Evolutionary conservation across 2,888 invertebrate genomes (phyloP).

Genomic region (Cephus rjabovi): DNA sequence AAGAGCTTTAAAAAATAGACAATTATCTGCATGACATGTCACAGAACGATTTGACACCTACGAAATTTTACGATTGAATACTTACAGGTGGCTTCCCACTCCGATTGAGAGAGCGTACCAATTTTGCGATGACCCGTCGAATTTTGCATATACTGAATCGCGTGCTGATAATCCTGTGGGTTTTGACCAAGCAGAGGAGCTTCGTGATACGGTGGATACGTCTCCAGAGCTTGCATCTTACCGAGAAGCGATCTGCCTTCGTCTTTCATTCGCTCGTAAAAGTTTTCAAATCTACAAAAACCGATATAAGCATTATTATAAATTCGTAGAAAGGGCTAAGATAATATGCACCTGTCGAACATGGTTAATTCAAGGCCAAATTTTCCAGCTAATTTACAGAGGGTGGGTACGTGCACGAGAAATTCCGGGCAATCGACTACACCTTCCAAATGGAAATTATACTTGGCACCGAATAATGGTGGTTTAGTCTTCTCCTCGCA

Average conservation of each 20-base stretch:
- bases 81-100: slow-evolving; percentile 95
- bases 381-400: slow-evolving; percentile 79
- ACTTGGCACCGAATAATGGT: slow-evolving; percentile 95
- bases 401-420: slow-evolving; percentile 90
- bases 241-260: slow-evolving; percentile 74
- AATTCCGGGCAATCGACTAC: slow-evolving; percentile 99
- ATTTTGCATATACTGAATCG: slow-evolving; percentile 71
- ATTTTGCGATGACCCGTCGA: slow-evolving; percentile 64
- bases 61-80: slow-evolving; percentile 41
- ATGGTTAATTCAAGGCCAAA: slow-evolving; percentile 78
- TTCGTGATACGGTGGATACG: slow-evolving; percentile 76
- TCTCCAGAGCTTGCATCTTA: slow-evolving; percentile 85
- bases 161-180: slow-evolving; percentile 80
- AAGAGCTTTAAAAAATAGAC: slow-evolving; percentile 72
- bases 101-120: slow-evolving; percentile 88
- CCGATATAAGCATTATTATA: neutral
- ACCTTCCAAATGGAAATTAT: slow-evolving; percentile 94
- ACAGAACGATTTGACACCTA: neutral
- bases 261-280: slow-evolving; percentile 75
- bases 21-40: too few relatives aligned
- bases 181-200: slow-evolving; percentile 72
- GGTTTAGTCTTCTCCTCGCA: slow-evolving; percentile 74
- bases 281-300: slow-evolving; percentile 77
- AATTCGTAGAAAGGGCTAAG: neutral
- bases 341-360: slow-evolving; percentile 69